These are phyloP conservation scores for Gopherus flavomarginatus DNA, from an alignment of 2,113 vertebrate species.

Conservation along the genomic window DNA sequence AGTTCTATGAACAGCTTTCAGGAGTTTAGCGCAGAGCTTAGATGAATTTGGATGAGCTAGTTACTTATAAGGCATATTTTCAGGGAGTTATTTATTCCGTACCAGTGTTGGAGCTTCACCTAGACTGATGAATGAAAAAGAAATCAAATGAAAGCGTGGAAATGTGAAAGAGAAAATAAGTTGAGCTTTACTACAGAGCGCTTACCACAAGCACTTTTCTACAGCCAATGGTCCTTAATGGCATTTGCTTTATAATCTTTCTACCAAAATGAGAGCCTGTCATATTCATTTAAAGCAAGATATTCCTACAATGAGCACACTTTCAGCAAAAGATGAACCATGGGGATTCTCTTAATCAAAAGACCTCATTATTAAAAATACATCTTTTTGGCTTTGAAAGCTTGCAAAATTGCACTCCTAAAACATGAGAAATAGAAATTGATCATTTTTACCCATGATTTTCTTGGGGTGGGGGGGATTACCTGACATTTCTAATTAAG, in stretches of 20 bases:
- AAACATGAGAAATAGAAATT: conserved; percentile 3
- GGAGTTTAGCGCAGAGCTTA: conserved; percentile 23
- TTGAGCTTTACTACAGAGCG: conserved; percentile 2
- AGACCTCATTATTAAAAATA: conserved; percentile 36
- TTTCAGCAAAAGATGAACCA: conserved; percentile 14
- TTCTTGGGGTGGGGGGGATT: neutral
- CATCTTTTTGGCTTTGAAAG: conserved; percentile 31
- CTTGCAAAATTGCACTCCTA: neutral
- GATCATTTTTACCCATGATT: neutral
- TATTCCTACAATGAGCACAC: conserved; percentile 33
- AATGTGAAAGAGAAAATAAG: conserved; percentile 37
- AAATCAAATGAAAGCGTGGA: conserved; percentile 29
- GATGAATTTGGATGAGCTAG: neutral
- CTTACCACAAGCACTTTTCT: conserved; percentile 44
- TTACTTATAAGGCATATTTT: conserved; percentile 44
- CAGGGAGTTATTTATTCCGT: conserved; percentile 9
- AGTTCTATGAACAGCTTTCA: no score
- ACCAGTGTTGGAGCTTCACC: conserved; percentile 17
- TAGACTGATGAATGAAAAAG: conserved; percentile 33
- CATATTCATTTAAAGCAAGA: conserved; percentile 46
- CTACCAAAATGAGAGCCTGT: conserved; percentile 42
- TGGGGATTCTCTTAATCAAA: conserved; percentile 16
- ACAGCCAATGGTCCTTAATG: conserved; percentile 27
- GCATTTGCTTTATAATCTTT: conserved; percentile 59
- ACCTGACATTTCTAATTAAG: neutral